Evolutionary conservation across 2,113 vertebrate genomes (phyloP).

Genomic region (Vulpes lagopus): DNA sequence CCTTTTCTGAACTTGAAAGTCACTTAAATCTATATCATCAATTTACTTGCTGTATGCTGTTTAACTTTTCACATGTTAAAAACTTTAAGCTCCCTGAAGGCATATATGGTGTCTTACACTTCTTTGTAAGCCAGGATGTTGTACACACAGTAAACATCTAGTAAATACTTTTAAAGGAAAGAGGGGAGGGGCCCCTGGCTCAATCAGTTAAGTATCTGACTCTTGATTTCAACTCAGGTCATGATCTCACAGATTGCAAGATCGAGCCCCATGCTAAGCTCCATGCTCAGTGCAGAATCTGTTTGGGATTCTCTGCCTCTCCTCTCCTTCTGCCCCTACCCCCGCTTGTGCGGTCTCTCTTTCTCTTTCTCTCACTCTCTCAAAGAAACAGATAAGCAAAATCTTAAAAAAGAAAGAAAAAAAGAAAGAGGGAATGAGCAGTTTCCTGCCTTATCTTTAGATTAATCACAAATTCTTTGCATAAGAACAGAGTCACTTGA

Average conservation of each 20-base stretch:
- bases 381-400: not conserved
- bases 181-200: not conserved
- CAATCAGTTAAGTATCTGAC: not conserved
- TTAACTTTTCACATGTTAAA: not conserved
- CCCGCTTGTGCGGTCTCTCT: not conserved
- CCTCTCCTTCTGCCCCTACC: not conserved
- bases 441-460: not conserved
- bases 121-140: not conserved
- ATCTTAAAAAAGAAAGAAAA: not conserved
- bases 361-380: not conserved
- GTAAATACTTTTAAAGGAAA: constrained; percentile 28
- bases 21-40: not conserved
- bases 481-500: not conserved
- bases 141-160: not conserved
- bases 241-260: not conserved
- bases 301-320: not conserved
- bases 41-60: not conserved
- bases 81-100: not conserved
- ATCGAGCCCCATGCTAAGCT: not conserved
- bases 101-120: not conserved
- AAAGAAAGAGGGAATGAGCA: not conserved
- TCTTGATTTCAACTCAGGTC: not conserved
- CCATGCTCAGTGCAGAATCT: not conserved
- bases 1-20: not conserved
- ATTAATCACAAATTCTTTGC: constrained; percentile 13